Conservation (phyloP, 2,797 vertebrate genomes). For the Oreochromis mossambicus region DNA sequence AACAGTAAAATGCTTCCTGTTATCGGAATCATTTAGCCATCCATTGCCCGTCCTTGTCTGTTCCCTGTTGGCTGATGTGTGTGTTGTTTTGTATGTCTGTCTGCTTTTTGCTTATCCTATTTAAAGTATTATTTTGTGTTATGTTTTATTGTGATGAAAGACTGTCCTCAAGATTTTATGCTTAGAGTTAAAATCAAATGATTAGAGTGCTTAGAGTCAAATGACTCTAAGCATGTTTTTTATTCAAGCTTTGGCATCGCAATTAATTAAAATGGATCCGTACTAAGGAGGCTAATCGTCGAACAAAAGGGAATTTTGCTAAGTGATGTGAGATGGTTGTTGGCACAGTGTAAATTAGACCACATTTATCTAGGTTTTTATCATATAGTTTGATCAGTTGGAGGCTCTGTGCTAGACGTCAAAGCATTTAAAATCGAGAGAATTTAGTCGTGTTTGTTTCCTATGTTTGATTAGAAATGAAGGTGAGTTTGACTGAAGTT, state of each 20-base stretch:
- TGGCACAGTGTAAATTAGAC: background rate
- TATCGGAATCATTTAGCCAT: background rate
- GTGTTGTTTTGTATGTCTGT: background rate
- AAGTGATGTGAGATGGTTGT: rapidly evolving
- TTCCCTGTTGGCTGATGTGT: background rate
- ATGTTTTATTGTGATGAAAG: background rate
- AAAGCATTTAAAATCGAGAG: background rate
- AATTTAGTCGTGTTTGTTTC: background rate
- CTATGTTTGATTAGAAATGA: background rate
- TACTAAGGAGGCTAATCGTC: background rate
- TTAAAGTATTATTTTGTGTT: background rate
- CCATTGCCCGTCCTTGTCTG: background rate
- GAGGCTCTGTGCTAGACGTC: background rate
- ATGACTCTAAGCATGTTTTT: too few species aligned
- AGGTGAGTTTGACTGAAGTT: background rate
- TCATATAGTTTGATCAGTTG: background rate
- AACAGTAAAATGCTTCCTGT: background rate
- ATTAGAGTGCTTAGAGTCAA: too few species aligned
- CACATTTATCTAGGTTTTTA: background rate
- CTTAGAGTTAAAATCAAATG: too few species aligned
- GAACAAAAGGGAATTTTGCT: background rate
- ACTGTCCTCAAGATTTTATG: background rate
- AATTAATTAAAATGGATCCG: background rate
- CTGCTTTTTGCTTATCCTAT: background rate
- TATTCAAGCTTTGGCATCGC: too few species aligned